Evolutionary conservation across 2,113 vertebrate genomes (phyloP), one percentile per base, ranked within the genome.

Genomic region (Tenrec ecaudatus): DNA sequence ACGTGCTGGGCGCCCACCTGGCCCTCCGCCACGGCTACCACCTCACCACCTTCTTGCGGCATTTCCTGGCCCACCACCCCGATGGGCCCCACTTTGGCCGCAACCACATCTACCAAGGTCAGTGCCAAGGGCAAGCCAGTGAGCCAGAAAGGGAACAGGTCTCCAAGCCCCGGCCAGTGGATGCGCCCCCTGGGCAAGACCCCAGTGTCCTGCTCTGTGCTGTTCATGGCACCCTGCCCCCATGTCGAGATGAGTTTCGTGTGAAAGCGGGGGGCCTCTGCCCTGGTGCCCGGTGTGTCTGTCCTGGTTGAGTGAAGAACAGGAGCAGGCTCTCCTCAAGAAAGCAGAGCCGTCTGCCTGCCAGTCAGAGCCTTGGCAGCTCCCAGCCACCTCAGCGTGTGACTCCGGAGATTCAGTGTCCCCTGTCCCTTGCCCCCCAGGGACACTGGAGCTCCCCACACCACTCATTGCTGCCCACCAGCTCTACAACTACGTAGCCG

Each of bases 41-140:
- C 94, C 99, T 99, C 93, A 99, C 99, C 5, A 98, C 99, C 96
- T 99, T 99, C 97, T 98, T 99, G 88, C 98, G 99, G 76, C 99
- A 99, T 97, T 99, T 99, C 98, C 99, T 99, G 88, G 98, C 98
- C 88, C 98, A 99, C 92, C 99, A 99, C 94, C 98, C 99, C 0
- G 99, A 99, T 75, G 99, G 99, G 87, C 99, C 99, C 87, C 99
- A 99, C 95, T 99, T 99, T 27, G 99, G 99, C 66, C 99, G 99
- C 86, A 99, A 99, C 96, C 99, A 99, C 0, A 98, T 99, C 96
- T 99, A 99, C 97, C 99, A 99, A 98, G 99, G 99, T 99, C 60
- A 90, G 97, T 90, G 79, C 62, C 76, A 36, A 62, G 80, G 84
- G 29, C 40, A 1, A 40, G 25, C 47, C 27, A 29, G 27, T 62